Evolutionary conservation across 2,113 vertebrate genomes (phyloP).

Genomic region (Oophaga pumilio): DNA sequence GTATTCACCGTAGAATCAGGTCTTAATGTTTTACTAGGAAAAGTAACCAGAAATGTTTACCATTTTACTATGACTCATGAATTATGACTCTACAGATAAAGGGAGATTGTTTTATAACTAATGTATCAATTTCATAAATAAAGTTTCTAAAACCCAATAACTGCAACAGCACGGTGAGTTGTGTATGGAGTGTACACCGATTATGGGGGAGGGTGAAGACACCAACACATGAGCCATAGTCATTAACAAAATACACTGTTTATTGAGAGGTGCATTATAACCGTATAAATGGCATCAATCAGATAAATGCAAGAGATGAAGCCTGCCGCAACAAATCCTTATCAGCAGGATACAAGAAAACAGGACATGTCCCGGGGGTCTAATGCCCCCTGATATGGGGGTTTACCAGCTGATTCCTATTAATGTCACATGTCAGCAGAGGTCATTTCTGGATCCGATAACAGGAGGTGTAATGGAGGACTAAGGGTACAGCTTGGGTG

Average conservation of each 20-base stretch:
- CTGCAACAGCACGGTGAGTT: too few species aligned
- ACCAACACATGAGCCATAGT: background rate
- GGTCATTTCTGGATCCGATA: background rate
- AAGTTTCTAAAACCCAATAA: slow-evolving; percentile 3
- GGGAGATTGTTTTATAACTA: background rate
- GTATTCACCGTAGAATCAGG: too few species aligned
- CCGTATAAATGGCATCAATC: slow-evolving; percentile 31
- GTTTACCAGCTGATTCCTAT: too few species aligned
- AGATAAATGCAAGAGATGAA: slow-evolving; percentile 24
- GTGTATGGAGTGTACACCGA: too few species aligned
- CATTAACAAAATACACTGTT: slow-evolving; percentile 57
- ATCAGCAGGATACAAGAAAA: background rate
- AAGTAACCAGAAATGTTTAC: too few species aligned
- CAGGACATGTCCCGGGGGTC: too few species aligned
- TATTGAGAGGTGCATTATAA: slow-evolving; percentile 51
- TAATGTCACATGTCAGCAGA: too few species aligned
- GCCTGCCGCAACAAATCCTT: background rate
- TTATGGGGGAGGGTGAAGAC: background rate
- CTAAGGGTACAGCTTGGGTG: too few species aligned
- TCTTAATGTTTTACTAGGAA: too few species aligned
- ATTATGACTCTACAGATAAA: background rate
- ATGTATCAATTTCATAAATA: background rate
- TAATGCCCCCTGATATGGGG: too few species aligned
- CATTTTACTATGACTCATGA: too few species aligned
- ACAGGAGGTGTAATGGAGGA: background rate